These are phyloP conservation scores for Pholis gunnellus DNA, from an alignment of 2,113 vertebrate genomes.

Conservation along the genomic window DNA sequence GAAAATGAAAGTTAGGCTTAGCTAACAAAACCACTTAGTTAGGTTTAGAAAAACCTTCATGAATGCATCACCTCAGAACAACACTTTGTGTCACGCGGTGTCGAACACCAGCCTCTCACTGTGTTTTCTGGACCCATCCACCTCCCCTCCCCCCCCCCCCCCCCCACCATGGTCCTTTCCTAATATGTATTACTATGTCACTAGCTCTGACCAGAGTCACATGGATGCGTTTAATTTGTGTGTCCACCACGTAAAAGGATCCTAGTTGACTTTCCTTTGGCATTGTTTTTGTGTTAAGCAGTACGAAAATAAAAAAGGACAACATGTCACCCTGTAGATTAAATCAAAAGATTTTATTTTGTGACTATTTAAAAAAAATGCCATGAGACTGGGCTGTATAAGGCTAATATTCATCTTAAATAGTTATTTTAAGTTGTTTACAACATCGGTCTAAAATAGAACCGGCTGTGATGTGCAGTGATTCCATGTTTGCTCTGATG, in stretches of 20 bases:
- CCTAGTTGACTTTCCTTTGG: no score
- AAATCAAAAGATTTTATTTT: no score
- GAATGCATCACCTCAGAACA: neutral
- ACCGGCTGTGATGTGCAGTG: neutral
- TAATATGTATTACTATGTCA: no score
- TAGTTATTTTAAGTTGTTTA: slow-evolving; percentile 6
- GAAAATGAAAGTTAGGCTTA: neutral
- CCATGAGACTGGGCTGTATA: neutral
- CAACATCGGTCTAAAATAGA: slow-evolving; percentile 8
- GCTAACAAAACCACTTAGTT: neutral
- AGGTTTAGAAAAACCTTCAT: neutral
- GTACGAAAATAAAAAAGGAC: no score
- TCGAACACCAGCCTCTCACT: neutral
- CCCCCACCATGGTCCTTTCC: no score
- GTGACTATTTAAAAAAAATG: no score
- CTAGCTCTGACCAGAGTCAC: no score
- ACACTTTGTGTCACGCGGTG: neutral
- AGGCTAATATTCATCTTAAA: neutral
- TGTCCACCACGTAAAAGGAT: no score
- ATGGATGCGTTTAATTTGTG: no score
- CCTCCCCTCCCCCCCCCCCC: no score
- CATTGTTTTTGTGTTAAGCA: no score
- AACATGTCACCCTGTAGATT: no score
- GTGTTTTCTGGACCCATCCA: neutral
- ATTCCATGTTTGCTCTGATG: slow-evolving; percentile 38